These are phyloP conservation scores for Ormyrus nitidulus DNA, from an alignment of 2,888 invertebrate genomes.

Conservation along the genomic window DNA sequence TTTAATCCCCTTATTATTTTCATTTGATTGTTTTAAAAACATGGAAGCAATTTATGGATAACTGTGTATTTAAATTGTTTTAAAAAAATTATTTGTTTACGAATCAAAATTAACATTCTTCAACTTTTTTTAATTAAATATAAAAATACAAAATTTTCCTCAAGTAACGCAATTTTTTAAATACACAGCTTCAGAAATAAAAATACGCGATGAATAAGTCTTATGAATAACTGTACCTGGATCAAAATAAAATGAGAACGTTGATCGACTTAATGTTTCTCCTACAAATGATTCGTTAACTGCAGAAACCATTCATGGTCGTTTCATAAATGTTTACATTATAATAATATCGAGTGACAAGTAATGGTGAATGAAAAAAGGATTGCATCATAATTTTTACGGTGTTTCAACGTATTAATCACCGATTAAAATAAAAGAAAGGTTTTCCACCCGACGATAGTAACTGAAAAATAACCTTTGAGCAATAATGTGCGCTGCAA, in stretches of 20 bases:
- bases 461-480: no score
- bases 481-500: no score
- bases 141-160: slow-evolving; percentile 18
- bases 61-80: background rate
- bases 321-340: background rate
- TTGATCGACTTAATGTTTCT: slow-evolving; percentile 12
- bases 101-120: background rate
- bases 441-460: no score
- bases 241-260: slow-evolving; percentile 11
- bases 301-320: slow-evolving; percentile 19
- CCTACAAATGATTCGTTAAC: slow-evolving; percentile 25
- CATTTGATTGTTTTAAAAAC: background rate
- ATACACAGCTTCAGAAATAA: slow-evolving; percentile 1
- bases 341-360: no score
- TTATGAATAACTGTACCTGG: background rate
- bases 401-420: no score
- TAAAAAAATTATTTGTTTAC: background rate
- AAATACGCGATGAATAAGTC: slow-evolving; percentile 13
- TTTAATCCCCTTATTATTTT: background rate
- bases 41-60: background rate
- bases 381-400: no score
- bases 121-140: slow-evolving; percentile 4
- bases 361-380: no score
- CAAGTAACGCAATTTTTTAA: background rate
- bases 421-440: no score